These are phyloP conservation scores for Druon quercuslanigerum DNA, from an alignment of 1,140 invertebrate species.

Conservation along the genomic window DNA sequence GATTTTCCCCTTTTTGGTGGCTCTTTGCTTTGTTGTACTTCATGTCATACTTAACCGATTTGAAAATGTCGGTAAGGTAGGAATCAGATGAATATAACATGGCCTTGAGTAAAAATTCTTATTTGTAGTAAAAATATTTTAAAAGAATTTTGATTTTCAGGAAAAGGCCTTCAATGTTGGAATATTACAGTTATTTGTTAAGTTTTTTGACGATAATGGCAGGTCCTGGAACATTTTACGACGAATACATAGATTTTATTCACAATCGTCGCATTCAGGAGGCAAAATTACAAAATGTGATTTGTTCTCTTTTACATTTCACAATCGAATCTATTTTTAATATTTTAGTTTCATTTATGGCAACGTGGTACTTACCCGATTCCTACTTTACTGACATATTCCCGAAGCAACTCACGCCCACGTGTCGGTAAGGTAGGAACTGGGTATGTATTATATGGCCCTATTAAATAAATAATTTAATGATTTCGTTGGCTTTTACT, in stretches of 20 bases:
- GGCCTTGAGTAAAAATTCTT: conserved; percentile 28
- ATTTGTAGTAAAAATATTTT: conserved; percentile 9
- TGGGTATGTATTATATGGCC: background rate
- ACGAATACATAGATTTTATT: conserved; percentile 95
- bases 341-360: background rate
- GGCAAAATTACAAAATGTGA: conserved; percentile 65
- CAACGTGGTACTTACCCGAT: too few species aligned
- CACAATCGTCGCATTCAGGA: conserved; percentile 79
- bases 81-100: conserved; percentile 27
- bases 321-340: background rate
- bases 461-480: conserved; percentile 3
- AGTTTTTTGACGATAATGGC: conserved; percentile 95
- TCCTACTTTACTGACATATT: too few species aligned
- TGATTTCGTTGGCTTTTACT: conserved; percentile 57
- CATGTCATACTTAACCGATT: background rate
- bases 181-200: conserved; percentile 92
- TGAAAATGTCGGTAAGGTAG: too few species aligned
- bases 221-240: conserved; percentile 94
- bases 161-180: conserved; percentile 83
- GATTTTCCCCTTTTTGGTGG: too few species aligned
- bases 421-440: too few species aligned
- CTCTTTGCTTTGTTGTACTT: too few species aligned
- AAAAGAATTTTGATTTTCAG: conserved; percentile 59
- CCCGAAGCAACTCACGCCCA: too few species aligned
- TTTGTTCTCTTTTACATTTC: background rate